Evolutionary conservation across 1,140 invertebrate genomes (phyloP), one percentile per base, ranked within the genome.

Genomic region (Conus betulinus): DNA sequence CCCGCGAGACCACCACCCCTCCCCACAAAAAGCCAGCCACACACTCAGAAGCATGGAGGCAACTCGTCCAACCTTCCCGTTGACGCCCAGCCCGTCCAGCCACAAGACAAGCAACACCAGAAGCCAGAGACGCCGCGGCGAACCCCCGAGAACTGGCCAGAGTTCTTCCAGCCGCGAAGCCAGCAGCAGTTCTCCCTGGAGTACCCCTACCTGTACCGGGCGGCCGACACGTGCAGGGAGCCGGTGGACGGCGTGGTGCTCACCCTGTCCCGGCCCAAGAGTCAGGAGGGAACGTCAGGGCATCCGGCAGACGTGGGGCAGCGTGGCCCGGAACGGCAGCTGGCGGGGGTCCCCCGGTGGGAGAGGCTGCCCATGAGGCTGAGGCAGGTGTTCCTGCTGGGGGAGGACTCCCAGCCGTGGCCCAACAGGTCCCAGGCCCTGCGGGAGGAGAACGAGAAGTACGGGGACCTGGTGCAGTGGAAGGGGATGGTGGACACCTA

Each of bases 381-480:
- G 52, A 13, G 4, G 4, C 15, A 17, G 13, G 15, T 57, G 8
- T 83, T 83, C 23, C 81, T 83, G 17, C 13, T 83, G 52, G 81
- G 81, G 17, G 25, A 78, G 25, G 81, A 23, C 52, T 15, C 8
- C 8, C 7, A 57, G 17, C 17, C 8, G 4, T 51, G 4, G 5
- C 15, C 13, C 15, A 51, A 53, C 51, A 52, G 53, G 52, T 57
- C 51, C 51, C 8, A 55, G 13, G 81, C 52, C 52, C 7, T 83
- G 51, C 13, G 51, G 15, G 20, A 11, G 52, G 81, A 83, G 81
- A 55, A 13, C 17, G 20, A 83, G 81, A 17, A 55, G 20, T 27
- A 83, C 55, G 81, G 81, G 20, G 81, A 83, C 81, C 4, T 83
- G 13, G 51, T 83, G 52, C 81, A 83, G 55, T 83, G 81, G 81